Conservation (phyloP, 2,113 vertebrate genomes). For the Pygoscelis antarcticus region DNA sequence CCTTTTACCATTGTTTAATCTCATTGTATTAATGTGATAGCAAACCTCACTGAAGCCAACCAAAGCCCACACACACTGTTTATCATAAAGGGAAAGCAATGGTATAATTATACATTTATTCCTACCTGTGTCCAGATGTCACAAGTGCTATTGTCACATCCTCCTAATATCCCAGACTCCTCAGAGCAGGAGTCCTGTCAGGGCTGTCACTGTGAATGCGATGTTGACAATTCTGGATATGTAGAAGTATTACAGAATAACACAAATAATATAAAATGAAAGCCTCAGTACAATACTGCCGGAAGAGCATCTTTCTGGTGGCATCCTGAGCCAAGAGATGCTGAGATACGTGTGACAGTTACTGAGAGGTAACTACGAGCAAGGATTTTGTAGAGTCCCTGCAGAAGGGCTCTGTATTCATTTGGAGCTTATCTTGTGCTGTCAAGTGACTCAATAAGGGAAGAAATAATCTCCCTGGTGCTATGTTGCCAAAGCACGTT, state of each 20-base stretch:
- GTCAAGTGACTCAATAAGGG: fast-evolving
- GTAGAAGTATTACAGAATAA: neutral
- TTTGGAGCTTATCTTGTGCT: neutral
- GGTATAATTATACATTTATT: neutral
- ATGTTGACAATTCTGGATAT: neutral
- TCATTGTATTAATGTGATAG: neutral
- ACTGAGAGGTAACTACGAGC: fast-evolving
- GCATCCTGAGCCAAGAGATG: neutral
- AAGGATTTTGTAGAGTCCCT: neutral
- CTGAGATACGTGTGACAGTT: neutral
- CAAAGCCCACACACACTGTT: neutral
- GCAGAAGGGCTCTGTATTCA: neutral
- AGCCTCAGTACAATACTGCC: neutral
- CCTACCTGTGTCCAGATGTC: neutral
- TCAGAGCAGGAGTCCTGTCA: neutral
- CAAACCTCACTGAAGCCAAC: neutral
- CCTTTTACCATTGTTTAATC: neutral
- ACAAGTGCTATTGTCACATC: neutral
- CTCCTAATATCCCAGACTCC: neutral
- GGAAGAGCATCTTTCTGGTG: neutral
- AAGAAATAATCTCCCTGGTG: neutral
- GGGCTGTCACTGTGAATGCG: neutral
- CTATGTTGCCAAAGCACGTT: neutral
- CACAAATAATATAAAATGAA: neutral
- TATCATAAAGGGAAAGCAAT: neutral